Percentiles rank a stretch among this genome's conserved stretches.
These are phyloP conservation scores for Aphaenogaster ashmeadi DNA, from an alignment of 1,140 invertebrate genomes.

Conservation along the genomic window DNA sequence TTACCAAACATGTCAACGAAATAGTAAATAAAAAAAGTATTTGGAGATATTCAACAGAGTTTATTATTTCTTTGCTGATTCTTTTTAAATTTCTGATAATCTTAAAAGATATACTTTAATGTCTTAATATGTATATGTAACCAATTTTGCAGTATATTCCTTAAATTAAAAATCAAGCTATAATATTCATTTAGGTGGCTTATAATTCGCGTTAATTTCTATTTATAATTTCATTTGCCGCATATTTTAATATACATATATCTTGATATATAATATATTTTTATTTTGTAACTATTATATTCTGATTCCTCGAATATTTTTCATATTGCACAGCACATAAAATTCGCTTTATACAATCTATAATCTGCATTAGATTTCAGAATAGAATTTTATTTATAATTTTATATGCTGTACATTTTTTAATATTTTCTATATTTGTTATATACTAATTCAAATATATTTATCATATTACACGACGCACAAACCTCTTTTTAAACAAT, in stretches of 20 bases:
- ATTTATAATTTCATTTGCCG: background rate
- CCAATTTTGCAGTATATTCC: no score
- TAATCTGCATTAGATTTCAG: background rate
- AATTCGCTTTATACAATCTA: background rate
- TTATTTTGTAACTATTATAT: background rate
- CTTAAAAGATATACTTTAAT: background rate
- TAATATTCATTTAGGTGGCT: background rate
- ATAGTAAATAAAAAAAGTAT: background rate
- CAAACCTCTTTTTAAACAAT: no score
- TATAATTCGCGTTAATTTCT: background rate
- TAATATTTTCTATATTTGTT: background rate
- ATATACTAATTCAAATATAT: background rate
- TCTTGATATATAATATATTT: background rate
- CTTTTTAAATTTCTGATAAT: background rate
- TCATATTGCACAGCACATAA: no score
- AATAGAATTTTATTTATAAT: constrained; percentile 1
- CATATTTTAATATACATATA: background rate
- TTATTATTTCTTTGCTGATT: background rate
- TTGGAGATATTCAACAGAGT: background rate
- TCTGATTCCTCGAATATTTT: background rate
- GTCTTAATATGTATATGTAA: background rate
- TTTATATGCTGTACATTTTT: background rate
- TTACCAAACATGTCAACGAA: background rate
- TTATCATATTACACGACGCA: background rate
- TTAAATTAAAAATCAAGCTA: background rate